phyloP scores from a whole-genome alignment of 2,797 vertebrate species.

The Sebastiscus tertius region DNA sequence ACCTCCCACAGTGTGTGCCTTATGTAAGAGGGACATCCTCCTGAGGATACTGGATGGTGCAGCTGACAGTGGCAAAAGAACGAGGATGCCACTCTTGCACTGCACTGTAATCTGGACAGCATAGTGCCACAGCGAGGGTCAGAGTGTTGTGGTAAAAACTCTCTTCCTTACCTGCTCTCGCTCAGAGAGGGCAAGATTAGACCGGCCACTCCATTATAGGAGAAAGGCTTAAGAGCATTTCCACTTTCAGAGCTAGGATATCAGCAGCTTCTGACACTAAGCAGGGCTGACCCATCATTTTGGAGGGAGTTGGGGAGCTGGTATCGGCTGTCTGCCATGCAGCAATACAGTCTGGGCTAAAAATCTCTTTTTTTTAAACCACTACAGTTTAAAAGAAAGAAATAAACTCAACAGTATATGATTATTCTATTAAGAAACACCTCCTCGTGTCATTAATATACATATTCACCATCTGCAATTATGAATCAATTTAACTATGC shows the following conservation, averaged over 20 bases:
- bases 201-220: conserved; percentile 73
- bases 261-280: conserved; percentile 80
- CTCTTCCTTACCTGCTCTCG: conserved; percentile 65
- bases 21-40: conserved; percentile 48
- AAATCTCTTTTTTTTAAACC: not conserved
- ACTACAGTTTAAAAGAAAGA: conserved; percentile 7
- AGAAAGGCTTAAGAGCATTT: conserved; percentile 76
- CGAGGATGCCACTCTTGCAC: conserved; percentile 26
- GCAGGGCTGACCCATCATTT: conserved; percentile 78
- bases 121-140: conserved; percentile 61
- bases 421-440: conserved; percentile 7
- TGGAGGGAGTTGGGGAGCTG: conserved; percentile 42
- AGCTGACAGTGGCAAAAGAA: conserved; percentile 31
- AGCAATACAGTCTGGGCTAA: conserved; percentile 17
- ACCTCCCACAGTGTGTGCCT: conserved; percentile 32
- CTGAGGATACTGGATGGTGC: conserved; percentile 31
- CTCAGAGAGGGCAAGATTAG: conserved; percentile 72
- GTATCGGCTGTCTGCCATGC: conserved; percentile 46
- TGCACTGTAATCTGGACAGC: conserved; percentile 53
- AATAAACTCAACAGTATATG: not conserved
- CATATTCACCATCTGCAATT: conserved; percentile 44
- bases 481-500: conserved; percentile 65
- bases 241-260: conserved; percentile 74
- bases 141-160: conserved; percentile 56
- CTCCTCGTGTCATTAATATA: conserved; percentile 19